phyloP scores from a whole-genome alignment of 2,888 invertebrate genomes.

The Melieria crassipennis region DNA sequence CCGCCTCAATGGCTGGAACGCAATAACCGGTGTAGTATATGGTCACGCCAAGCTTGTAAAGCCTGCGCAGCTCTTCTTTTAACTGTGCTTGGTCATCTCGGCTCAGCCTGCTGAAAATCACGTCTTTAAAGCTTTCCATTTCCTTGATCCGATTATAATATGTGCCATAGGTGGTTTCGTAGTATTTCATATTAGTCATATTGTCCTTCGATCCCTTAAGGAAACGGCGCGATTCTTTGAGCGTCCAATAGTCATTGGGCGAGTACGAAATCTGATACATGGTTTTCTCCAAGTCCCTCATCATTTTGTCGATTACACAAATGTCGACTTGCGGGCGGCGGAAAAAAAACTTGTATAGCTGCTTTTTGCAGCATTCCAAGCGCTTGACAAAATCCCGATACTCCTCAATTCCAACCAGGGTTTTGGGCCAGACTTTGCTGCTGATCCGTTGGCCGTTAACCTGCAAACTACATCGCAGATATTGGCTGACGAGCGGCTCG shows the following conservation, averaged over 20 bases:
- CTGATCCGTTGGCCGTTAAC: constrained; percentile 35
- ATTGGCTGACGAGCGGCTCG: constrained; percentile 43
- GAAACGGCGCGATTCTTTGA: constrained; percentile 41
- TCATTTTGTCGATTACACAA: constrained; percentile 34
- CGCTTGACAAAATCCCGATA: constrained; percentile 43
- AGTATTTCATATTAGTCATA: constrained; percentile 44
- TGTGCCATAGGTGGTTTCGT: constrained; percentile 55
- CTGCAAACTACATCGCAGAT: constrained; percentile 42
- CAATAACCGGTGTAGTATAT: constrained; percentile 54
- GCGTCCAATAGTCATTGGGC: constrained; percentile 47
- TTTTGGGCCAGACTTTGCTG: constrained; percentile 42
- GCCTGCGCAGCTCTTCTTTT: constrained; percentile 46
- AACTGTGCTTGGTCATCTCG: constrained; percentile 38
- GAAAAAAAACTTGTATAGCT: constrained; percentile 44
- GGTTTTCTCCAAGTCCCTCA: constrained; percentile 42
- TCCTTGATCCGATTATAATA: constrained; percentile 53
- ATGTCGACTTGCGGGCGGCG: constrained; percentile 39
- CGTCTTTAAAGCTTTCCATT: constrained; percentile 39
- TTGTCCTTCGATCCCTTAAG: constrained; percentile 35
- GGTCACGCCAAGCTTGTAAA: constrained; percentile 47
- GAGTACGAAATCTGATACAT: constrained; percentile 47
- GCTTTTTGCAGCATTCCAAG: constrained; percentile 41
- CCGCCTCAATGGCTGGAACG: constrained; percentile 45
- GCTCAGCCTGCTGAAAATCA: constrained; percentile 32
- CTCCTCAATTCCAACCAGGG: constrained; percentile 39